These are phyloP conservation scores for Autographa pulchrina DNA, from an alignment of 2,888 invertebrate genomes.

Conservation along the genomic window DNA sequence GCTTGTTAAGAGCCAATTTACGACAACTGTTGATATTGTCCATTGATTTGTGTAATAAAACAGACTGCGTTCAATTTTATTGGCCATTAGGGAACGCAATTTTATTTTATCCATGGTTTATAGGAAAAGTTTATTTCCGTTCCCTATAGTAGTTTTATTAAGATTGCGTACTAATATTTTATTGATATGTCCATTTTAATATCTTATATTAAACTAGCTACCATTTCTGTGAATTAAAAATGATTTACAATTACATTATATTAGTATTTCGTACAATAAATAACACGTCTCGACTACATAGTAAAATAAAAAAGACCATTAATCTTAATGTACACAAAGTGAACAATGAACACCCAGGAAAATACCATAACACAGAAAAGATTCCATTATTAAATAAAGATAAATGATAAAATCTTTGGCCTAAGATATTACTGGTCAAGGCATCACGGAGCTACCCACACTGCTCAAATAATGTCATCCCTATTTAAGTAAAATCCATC, in stretches of 20 bases:
- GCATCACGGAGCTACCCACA: constrained; percentile 34
- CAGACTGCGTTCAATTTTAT: constrained; percentile 56
- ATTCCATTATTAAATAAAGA: not conserved
- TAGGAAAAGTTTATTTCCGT: constrained; percentile 36
- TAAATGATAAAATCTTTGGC: not conserved
- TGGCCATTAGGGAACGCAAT: constrained; percentile 58
- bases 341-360: too few species aligned
- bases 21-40: constrained; percentile 49
- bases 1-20: constrained; percentile 50
- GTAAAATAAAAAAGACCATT: too few species aligned
- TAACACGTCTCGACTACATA: too few species aligned
- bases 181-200: constrained; percentile 9
- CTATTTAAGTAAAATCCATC: constrained; percentile 19
- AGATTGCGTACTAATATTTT: constrained; percentile 12
- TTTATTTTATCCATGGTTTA: constrained; percentile 48
- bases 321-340: too few species aligned
- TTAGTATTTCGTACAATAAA: too few species aligned
- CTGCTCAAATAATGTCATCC: constrained; percentile 47
- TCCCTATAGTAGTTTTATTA: constrained; percentile 21
- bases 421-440: not conserved
- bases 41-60: constrained; percentile 62
- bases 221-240: not conserved
- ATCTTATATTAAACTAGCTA: not conserved
- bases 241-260: too few species aligned
- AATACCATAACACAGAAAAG: too few species aligned